phyloP scores from a whole-genome alignment of 2,113 vertebrate genomes.

The Cettia cetti region DNA sequence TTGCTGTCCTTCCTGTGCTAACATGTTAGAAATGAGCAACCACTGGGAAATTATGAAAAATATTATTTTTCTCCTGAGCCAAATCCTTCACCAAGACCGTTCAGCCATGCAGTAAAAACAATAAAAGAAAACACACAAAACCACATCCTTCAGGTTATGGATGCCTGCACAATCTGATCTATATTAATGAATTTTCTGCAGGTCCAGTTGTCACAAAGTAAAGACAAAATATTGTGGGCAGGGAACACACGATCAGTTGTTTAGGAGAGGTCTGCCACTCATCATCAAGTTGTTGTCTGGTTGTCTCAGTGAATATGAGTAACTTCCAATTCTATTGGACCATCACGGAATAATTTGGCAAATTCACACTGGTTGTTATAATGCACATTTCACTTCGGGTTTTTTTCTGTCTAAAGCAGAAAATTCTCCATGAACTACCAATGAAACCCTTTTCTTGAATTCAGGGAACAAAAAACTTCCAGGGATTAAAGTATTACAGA shows the following conservation, averaged over 20 bases:
- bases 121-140: neutral
- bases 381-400: neutral
- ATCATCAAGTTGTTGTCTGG: neutral
- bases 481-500: neutral
- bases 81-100: neutral
- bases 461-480: neutral
- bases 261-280: neutral
- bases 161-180: neutral
- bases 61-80: neutral
- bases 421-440: neutral
- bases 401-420: neutral
- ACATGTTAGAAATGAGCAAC: neutral
- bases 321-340: neutral
- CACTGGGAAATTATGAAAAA: conserved; percentile 6
- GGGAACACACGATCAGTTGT: neutral
- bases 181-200: neutral
- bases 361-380: neutral
- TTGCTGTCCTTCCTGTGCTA: neutral
- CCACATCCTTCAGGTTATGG: neutral
- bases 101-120: neutral
- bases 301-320: neutral
- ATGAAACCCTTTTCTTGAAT: neutral
- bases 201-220: neutral
- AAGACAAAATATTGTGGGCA: neutral
- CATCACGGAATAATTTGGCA: neutral